Percentiles rank a stretch among this genome's conserved stretches.
Evolutionary conservation across 2,113 vertebrate genomes (phyloP).

Genomic region (Leptodactylus fuscus): DNA sequence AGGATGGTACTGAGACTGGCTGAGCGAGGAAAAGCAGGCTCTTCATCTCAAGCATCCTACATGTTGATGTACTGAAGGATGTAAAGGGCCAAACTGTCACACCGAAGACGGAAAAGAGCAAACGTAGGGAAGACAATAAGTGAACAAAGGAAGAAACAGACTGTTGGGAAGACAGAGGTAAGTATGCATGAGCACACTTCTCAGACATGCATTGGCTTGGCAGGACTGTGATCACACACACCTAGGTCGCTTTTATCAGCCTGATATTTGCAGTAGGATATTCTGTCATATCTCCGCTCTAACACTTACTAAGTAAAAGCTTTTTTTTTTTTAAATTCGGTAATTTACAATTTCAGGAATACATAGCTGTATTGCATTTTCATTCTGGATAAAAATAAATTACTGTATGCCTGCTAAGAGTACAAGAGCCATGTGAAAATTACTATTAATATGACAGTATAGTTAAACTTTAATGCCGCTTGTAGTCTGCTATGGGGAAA

Average conservation of each 20-base stretch:
- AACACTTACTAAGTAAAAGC: no score
- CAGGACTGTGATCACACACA: slow-evolving; percentile 68
- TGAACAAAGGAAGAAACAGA: slow-evolving; percentile 57
- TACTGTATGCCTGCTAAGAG: not conserved
- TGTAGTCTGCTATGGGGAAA: slow-evolving; percentile 36
- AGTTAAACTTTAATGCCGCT: slow-evolving; percentile 15
- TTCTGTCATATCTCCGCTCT: not conserved
- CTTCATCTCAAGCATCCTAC: slow-evolving; percentile 67
- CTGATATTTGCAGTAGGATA: not conserved
- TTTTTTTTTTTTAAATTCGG: not conserved
- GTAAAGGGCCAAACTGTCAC: slow-evolving; percentile 66
- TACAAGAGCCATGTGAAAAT: not conserved
- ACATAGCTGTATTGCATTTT: not conserved
- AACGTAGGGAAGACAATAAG: slow-evolving; percentile 63
- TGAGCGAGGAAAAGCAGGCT: slow-evolving; percentile 62
- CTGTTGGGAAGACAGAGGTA: slow-evolving; percentile 70
- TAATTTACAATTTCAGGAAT: not conserved
- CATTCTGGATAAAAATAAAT: slow-evolving; percentile 3
- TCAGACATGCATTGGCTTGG: slow-evolving; percentile 61
- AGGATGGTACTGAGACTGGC: slow-evolving; percentile 65
- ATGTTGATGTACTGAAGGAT: slow-evolving; percentile 52
- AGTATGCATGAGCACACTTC: slow-evolving; percentile 73
- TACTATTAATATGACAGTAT: slow-evolving; percentile 11
- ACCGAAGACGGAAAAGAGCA: slow-evolving; percentile 58
- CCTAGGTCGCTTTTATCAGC: not conserved